phyloP scores from a whole-genome alignment of 2,113 vertebrate genomes.

The Astatotilapia flaviijosephi region DNA sequence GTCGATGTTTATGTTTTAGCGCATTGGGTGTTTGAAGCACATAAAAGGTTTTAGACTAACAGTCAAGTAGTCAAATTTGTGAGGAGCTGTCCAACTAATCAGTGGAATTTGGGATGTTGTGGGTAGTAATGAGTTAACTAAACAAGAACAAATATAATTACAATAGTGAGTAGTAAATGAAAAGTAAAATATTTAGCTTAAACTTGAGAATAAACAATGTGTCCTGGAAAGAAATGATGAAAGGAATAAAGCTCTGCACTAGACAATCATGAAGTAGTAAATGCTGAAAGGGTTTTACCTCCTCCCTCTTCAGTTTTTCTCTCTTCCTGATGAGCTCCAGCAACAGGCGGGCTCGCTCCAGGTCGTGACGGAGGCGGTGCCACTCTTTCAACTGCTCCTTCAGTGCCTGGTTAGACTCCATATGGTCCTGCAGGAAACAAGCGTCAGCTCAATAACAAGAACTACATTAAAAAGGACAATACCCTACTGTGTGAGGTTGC shows the following conservation, averaged over 20 bases:
- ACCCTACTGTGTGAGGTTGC: background rate
- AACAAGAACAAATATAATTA: background rate
- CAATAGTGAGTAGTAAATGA: background rate
- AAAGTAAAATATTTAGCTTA: background rate
- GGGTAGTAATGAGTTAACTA: background rate
- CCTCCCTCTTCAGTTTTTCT: conserved; percentile 96
- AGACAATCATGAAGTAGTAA: background rate
- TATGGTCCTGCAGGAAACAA: conserved; percentile 66
- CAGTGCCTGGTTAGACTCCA: conserved; percentile 81
- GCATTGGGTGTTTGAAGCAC: background rate
- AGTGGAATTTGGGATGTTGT: background rate
- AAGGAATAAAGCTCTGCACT: background rate
- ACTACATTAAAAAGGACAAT: background rate
- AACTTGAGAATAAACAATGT: background rate
- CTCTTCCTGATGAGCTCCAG: conserved; percentile 95
- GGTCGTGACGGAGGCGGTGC: conserved; percentile 94
- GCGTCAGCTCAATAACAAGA: background rate
- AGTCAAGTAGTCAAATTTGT: background rate
- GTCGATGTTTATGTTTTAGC: background rate
- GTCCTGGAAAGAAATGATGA: background rate
- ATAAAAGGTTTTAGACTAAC: background rate
- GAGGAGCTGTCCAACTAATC: background rate
- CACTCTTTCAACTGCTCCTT: conserved; percentile 96
- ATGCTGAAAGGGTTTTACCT: conserved; percentile 69
- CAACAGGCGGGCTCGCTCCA: conserved; percentile 88